Percentiles rank a stretch among this genome's conserved stretches.
Evolutionary conservation across 2,888 invertebrate genomes (phyloP).

Genomic region (Lepas anatifera): DNA sequence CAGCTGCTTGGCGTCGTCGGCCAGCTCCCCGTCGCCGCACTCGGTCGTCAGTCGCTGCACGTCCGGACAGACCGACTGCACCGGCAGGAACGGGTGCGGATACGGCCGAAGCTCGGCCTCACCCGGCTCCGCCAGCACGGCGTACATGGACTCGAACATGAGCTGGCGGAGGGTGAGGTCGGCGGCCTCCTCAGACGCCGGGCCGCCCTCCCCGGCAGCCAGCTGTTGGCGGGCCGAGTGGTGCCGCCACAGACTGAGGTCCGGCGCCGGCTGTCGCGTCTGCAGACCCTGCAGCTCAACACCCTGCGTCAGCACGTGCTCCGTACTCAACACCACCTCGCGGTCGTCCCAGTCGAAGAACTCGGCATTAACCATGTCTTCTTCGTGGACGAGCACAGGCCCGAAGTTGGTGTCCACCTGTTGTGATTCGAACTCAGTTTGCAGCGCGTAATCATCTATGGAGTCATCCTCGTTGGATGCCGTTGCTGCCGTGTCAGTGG

Average conservation of each 20-base stretch:
- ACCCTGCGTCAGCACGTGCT: conserved; percentile 6
- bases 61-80: neutral
- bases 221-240: neutral
- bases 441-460: neutral
- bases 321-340: neutral
- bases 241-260: neutral
- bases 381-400: neutral
- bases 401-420: neutral
- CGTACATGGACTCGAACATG: conserved; percentile 6
- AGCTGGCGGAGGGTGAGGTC: neutral
- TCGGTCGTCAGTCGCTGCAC: neutral
- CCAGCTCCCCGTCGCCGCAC: neutral
- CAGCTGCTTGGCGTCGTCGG: neutral
- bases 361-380: neutral
- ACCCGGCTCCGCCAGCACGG: neutral
- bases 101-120: neutral
- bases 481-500: too few species aligned
- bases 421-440: neutral
- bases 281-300: neutral
- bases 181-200: neutral
- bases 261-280: neutral
- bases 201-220: neutral
- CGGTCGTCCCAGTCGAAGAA: neutral
- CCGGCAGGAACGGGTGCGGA: conserved; percentile 9
- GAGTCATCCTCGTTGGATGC: neutral